Base-by-base conservation (phyloP, 2,888 invertebrate genomes). In the Drosophila seclusa region DNA sequence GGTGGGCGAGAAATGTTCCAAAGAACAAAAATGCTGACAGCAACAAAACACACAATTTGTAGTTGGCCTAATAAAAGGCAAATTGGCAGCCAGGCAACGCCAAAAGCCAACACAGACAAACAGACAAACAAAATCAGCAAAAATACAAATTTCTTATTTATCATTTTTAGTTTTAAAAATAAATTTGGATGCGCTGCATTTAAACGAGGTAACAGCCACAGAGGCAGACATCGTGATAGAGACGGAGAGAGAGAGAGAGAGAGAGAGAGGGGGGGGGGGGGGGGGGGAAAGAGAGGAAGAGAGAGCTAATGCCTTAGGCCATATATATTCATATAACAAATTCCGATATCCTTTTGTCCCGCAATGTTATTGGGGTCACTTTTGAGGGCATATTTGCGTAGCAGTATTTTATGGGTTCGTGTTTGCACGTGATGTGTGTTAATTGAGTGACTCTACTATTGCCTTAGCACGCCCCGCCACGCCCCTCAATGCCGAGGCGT, bases 31-130 rank as follows among this genome's bases (percentile, higher is more conserved):
- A 71, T 65, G 89, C 89, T 86, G 86, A 89, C 86, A 82, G 66
- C 60, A 59, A 60, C 48, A 52, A 67, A 73, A 18, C 24, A 54
- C n/a, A 73, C 68, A 69, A 69, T 76, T 64, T 64, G 73, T 71
- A 85, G 77, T 80, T 86, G 87, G 82, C 87, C 86, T 74, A 83
- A 75, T 87, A 86, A 86, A 80, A 67, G 71, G 67, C 68, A 70
- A 79, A 78, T 78, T 80, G 88, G 80, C 88, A 82, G 80, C 68
- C 59, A 82, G 72, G 72, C 79, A 74, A 61, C 52, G 52, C 68
- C 52, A 54, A 61, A 60, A 55, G 52, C 49, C 29, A 62, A 52
- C 42, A 63, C 31, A 27, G 77, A 58, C 55, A 66, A 70, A 61
- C n/a, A n/a, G 50, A 50, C 61, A 55, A 73, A 72, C 67, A 73